phyloP scores from a whole-genome alignment of 2,888 invertebrate genomes.

The Ceratothoa steindachneri region DNA sequence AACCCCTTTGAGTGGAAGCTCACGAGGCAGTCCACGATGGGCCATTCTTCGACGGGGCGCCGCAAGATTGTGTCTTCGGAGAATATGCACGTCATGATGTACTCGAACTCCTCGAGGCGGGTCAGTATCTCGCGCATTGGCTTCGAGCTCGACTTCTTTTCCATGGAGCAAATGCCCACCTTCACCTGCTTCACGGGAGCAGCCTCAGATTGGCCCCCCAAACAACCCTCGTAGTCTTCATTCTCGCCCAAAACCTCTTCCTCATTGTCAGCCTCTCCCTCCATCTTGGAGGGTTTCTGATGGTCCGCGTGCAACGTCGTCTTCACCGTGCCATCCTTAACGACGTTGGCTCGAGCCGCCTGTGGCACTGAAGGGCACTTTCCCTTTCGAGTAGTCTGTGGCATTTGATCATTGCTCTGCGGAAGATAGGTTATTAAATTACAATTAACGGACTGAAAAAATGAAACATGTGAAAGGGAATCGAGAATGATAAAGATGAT shows the following conservation, averaged over 20 bases:
- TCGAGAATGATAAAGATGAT: too few species aligned
- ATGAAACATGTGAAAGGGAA: too few species aligned
- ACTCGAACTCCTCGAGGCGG: constrained; percentile 91
- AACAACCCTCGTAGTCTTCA: not conserved
- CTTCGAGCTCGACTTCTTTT: constrained; percentile 97
- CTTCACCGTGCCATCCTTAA: too few species aligned
- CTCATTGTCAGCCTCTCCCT: constrained; percentile 4
- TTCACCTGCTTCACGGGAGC: constrained; percentile 65
- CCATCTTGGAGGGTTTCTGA: too few species aligned
- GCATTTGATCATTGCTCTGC: constrained; percentile 10
- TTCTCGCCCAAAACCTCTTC: constrained; percentile 48
- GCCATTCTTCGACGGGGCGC: constrained; percentile 97
- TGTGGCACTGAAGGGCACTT: too few species aligned
- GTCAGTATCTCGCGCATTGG: constrained; percentile 99
- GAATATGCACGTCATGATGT: constrained; percentile 90
- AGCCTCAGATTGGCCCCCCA: not conserved
- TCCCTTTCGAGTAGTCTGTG: too few species aligned
- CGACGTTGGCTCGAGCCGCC: too few species aligned
- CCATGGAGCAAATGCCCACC: constrained; percentile 99
- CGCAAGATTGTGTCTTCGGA: constrained; percentile 92
- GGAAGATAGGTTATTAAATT: not conserved
- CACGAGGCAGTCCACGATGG: constrained; percentile 92
- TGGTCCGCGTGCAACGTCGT: too few species aligned
- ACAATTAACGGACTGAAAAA: too few species aligned
- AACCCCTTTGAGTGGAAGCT: constrained; percentile 98